phyloP scores from a whole-genome alignment of 2,888 invertebrate species.

The Gryllus longicercus region DNA sequence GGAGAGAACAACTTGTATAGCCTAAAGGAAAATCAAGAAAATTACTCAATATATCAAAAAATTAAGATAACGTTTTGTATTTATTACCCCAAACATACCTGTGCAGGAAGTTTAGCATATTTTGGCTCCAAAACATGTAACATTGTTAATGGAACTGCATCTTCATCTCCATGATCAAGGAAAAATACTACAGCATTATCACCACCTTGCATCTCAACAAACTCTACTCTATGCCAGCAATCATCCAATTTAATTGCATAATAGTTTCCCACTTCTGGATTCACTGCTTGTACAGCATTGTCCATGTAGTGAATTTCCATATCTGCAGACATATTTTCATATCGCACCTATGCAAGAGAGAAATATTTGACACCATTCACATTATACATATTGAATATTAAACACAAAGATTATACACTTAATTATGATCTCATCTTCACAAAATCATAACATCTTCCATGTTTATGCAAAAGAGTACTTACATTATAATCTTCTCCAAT shows the following conservation, averaged over 20 bases:
- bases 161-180: constrained; percentile 73
- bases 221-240: constrained; percentile 50
- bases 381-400: too few species aligned
- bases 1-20: constrained; percentile 52
- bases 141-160: constrained; percentile 52
- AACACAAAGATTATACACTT: too few species aligned
- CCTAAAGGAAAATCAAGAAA: constrained; percentile 47
- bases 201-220: constrained; percentile 42
- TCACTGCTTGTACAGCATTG: constrained; percentile 32
- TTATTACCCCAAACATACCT: constrained; percentile 50
- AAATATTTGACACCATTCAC: too few species aligned
- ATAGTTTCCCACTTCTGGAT: constrained; percentile 46
- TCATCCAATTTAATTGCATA: constrained; percentile 50
- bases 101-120: constrained; percentile 64
- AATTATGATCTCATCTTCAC: too few species aligned
- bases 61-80: neutral
- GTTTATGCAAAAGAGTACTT: constrained; percentile 42
- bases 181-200: constrained; percentile 38
- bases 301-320: constrained; percentile 48
- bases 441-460: too few species aligned
- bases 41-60: constrained; percentile 22
- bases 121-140: constrained; percentile 61
- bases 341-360: neutral
- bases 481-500: constrained; percentile 63
- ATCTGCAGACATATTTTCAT: constrained; percentile 42